Base-by-base conservation (phyloP, 2,888 invertebrate species). In the Dusona sp. region DNA sequence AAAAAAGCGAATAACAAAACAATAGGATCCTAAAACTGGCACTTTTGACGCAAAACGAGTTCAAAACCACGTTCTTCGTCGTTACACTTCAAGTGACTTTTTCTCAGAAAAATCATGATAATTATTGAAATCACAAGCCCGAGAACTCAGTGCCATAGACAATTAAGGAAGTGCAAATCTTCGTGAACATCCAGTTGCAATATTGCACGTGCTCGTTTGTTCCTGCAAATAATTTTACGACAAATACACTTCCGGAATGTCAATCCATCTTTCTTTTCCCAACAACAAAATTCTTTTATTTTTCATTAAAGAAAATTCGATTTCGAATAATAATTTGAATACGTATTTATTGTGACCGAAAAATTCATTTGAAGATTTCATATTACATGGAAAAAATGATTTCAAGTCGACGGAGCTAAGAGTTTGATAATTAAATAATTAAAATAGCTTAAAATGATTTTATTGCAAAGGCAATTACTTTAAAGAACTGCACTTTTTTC, bases 91-190 rank as follows among this genome's bases (percentile, higher is more conserved):
- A n/a, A 42, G 33, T 7, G 6, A 42, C 16, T 33, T 70, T 25
- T 61, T 61, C 61, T 61, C 1, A 16, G 61, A 61, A 61, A 29
- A 61, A 29, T 13, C 13, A 16, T 16, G 16, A 29, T 25, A 29
- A 61, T 61, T 16, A 61, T 61, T 61, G 29, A 7, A 61, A 61
- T 29, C 16, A 61, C 61, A 29, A 61, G 61, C 16, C 16, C 61
- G 7, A 19, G 51, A 42, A 22, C 48, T 51, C 75, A 64, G 61
- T 64, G 74, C 61, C 57, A 75, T 61, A 67, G 79, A 75, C 79
- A 84, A 84, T 84, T 84, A 84, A 65, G 74, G 83, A 73, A 79
- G 61, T 68, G 38, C 13, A 75, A 61, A 54, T 70, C 73, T 65
- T 65, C 29, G 33, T 64, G 33, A 11, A 70, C 64, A 42, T 38